phyloP scores from a whole-genome alignment of 2,797 vertebrate species.

The Decapterus maruadsi region DNA sequence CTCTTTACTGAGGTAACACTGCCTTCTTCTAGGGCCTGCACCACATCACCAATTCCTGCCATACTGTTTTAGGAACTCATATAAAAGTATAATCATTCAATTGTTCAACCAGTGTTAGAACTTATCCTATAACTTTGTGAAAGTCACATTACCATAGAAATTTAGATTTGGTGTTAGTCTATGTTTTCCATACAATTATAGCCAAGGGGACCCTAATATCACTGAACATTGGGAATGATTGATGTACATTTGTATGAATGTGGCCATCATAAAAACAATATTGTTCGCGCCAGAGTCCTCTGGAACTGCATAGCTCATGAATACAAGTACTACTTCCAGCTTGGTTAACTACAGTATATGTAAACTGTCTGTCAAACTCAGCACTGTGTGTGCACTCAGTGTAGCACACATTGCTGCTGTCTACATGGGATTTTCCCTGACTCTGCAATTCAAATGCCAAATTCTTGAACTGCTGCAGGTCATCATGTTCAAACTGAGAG shows the following conservation, averaged over 20 bases:
- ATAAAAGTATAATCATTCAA: too few relatives aligned
- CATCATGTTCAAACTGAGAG: background rate
- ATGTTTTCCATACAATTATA: background rate
- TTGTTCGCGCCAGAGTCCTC: background rate
- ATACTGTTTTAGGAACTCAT: too few relatives aligned
- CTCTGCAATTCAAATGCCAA: background rate
- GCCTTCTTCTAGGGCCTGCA: background rate
- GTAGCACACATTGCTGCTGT: conserved; percentile 1
- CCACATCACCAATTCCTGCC: background rate
- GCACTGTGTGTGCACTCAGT: background rate
- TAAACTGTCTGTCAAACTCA: background rate
- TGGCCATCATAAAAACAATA: background rate
- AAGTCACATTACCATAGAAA: too few relatives aligned
- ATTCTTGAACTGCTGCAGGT: background rate
- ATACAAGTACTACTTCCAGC: background rate
- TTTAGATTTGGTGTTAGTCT: background rate
- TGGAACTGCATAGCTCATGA: background rate
- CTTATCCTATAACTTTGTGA: too few relatives aligned
- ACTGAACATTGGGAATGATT: background rate
- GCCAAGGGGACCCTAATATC: background rate
- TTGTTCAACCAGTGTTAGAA: too few relatives aligned
- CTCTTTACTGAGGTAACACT: background rate
- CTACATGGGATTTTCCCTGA: background rate
- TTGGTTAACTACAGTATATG: background rate
- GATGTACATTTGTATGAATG: background rate